A percentile compares a stretch with the other conserved stretches of the same genome.
Conservation (phyloP, 2,888 invertebrate species). For the Cyclophora albipunctata region DNA sequence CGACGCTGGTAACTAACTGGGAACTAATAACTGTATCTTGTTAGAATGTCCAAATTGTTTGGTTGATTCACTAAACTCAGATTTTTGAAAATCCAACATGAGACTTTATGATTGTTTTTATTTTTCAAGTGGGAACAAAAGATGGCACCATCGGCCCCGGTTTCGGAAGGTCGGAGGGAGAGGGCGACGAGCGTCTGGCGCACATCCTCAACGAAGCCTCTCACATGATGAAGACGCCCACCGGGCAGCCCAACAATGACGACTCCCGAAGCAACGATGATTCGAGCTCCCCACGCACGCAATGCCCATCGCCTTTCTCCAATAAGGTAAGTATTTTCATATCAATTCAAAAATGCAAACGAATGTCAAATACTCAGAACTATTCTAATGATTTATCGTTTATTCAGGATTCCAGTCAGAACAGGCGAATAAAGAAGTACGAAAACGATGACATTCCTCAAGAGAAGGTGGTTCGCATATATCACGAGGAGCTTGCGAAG, state of each 20-base stretch:
- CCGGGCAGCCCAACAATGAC: conserved; percentile 62
- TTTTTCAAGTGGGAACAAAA: conserved; percentile 80
- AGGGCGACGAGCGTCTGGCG: conserved; percentile 92
- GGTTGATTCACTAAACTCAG: too few relatives aligned
- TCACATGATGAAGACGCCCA: conserved; percentile 86
- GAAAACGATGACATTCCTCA: conserved; percentile 97
- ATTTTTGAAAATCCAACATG: too few relatives aligned
- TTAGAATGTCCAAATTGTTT: too few relatives aligned
- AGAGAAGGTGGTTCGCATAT: conserved; percentile 95
- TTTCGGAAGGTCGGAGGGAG: conserved; percentile 84
- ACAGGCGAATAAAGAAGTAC: conserved; percentile 87
- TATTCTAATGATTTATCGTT: neutral
- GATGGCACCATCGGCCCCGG: conserved; percentile 85
- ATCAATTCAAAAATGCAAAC: neutral
- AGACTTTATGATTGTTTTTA: neutral
- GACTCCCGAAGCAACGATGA: conserved; percentile 86
- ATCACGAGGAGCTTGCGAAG: conserved; percentile 95
- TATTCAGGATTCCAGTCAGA: conserved; percentile 78
- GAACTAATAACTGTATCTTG: too few relatives aligned
- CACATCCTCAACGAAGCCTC: conserved; percentile 96
- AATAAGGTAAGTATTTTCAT: conserved; percentile 70
- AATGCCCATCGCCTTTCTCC: conserved; percentile 88
- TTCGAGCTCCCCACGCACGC: conserved; percentile 85
- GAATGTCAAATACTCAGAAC: neutral
- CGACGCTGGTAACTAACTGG: too few relatives aligned